phyloP scores from a whole-genome alignment of 2,797 vertebrate genomes.

The Sebastes taczanowskii region DNA sequence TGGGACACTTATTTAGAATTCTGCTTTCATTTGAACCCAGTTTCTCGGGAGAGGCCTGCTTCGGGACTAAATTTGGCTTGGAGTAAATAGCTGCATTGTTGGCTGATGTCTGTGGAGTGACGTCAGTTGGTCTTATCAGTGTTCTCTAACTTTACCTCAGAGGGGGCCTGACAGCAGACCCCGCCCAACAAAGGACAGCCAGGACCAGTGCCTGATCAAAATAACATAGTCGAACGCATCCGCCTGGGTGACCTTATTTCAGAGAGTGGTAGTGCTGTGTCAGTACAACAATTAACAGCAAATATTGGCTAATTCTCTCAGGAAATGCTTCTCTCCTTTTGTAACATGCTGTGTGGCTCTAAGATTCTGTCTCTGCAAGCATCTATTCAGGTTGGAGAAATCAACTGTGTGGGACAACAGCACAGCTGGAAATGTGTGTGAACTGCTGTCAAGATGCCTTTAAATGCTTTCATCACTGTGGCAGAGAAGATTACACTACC shows the following conservation, averaged over 20 bases:
- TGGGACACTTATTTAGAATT: slow-evolving; percentile 41
- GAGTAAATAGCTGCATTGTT: slow-evolving; percentile 75
- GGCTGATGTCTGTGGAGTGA: slow-evolving; percentile 61
- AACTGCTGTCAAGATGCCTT: not conserved
- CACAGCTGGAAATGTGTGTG: not conserved
- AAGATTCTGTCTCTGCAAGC: not conserved
- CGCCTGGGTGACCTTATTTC: not conserved
- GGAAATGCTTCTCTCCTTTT: not conserved
- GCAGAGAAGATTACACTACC: fast-evolving
- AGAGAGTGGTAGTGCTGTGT: not conserved
- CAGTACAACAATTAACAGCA: not conserved
- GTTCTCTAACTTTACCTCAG: slow-evolving; percentile 61
- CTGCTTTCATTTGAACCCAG: slow-evolving; percentile 44
- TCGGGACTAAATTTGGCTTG: slow-evolving; percentile 61
- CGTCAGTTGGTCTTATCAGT: slow-evolving; percentile 70
- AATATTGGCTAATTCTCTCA: not conserved
- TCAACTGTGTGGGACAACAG: not conserved
- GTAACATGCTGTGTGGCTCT: not conserved
- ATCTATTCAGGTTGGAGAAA: not conserved
- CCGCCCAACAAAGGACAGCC: slow-evolving; percentile 1
- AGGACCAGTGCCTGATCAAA: slow-evolving; percentile 17
- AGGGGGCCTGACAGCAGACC: slow-evolving; percentile 37
- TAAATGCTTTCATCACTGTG: not conserved
- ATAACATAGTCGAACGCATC: not conserved
- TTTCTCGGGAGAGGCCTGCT: slow-evolving; percentile 57